A percentile compares a stretch with the other conserved stretches of the same genome.
Evolutionary conservation across 23 tunicate species (phyloP).

Genomic region (Halocynthia aurantium): DNA sequence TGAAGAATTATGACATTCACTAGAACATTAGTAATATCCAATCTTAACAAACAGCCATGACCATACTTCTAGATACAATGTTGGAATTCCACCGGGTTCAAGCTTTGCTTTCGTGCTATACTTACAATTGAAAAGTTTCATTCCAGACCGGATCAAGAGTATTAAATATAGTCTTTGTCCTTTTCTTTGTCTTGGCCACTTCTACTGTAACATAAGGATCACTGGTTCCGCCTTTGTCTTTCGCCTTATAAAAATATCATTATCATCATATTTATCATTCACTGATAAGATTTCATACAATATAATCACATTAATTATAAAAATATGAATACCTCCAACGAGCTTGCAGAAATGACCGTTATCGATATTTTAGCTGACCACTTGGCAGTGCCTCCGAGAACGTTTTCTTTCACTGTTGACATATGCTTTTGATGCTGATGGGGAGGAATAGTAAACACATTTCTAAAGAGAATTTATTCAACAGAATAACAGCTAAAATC

Average conservation of each 20-base stretch:
- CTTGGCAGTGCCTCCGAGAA: constrained; percentile 82
- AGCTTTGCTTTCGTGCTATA: neutral
- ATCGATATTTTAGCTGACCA: constrained; percentile 84
- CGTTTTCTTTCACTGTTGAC: constrained; percentile 55
- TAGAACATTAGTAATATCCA: neutral
- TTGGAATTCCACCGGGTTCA: neutral
- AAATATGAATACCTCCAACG: constrained; percentile 12
- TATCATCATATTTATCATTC: neutral
- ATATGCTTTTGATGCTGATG: constrained; percentile 37
- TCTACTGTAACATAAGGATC: constrained; percentile 97
- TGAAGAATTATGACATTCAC: constrained; percentile 87
- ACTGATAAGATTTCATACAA: neutral
- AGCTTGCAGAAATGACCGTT: constrained; percentile 59
- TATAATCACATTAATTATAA: neutral
- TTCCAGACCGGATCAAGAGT: constrained; percentile 84
- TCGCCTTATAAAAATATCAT: constrained; percentile 42
- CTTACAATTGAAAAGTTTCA: constrained; percentile 47
- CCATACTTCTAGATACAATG: neutral
- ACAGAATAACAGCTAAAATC: neutral
- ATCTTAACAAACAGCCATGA: neutral
- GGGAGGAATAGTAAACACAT: constrained; percentile 34
- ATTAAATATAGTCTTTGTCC: constrained; percentile 71
- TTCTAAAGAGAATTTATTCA: constrained; percentile 6
- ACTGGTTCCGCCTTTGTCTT: constrained; percentile 88
- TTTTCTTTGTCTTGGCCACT: constrained; percentile 60